These are phyloP conservation scores for Belonocnema kinseyi DNA, from an alignment of 1,140 invertebrate genomes.

Conservation along the genomic window DNA sequence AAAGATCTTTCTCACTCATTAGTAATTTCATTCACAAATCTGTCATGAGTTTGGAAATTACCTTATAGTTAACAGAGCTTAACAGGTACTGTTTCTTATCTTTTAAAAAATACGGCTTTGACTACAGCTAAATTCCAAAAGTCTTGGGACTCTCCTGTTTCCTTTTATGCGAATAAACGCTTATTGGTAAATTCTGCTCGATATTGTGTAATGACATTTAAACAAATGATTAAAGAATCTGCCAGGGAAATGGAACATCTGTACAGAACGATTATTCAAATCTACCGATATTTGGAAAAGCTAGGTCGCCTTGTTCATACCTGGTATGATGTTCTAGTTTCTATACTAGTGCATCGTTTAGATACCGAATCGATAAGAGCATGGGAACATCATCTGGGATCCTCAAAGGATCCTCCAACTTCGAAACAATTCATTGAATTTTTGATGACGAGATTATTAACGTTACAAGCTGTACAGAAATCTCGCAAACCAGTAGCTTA, in stretches of 20 bases:
- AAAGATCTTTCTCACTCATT: too few species aligned
- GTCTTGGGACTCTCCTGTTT: constrained; percentile 32
- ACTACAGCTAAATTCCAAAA: constrained; percentile 44
- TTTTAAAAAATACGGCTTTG: constrained; percentile 43
- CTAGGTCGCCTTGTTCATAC: constrained; percentile 35
- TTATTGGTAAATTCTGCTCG: constrained; percentile 40
- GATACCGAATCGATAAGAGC: constrained; percentile 40
- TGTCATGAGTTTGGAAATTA: too few species aligned
- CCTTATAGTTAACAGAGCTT: constrained; percentile 41
- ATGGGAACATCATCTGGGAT: too few species aligned
- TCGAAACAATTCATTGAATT: constrained; percentile 33
- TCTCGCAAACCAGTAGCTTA: not conserved
- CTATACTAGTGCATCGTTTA: constrained; percentile 32
- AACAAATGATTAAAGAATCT: constrained; percentile 37
- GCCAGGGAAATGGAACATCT: not conserved
- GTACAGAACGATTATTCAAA: constrained; percentile 31
- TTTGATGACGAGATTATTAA: constrained; percentile 30
- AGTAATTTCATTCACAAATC: too few species aligned
- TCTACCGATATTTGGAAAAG: constrained; percentile 33
- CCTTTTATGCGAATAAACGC: too few species aligned
- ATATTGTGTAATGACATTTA: constrained; percentile 31
- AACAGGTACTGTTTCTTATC: constrained; percentile 28
- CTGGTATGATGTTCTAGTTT: too few species aligned
- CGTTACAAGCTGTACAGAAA: too few species aligned
- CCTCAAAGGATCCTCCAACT: constrained; percentile 34